phyloP scores from a whole-genome alignment of 1,140 invertebrate species.

The Aphidius gifuensis region DNA sequence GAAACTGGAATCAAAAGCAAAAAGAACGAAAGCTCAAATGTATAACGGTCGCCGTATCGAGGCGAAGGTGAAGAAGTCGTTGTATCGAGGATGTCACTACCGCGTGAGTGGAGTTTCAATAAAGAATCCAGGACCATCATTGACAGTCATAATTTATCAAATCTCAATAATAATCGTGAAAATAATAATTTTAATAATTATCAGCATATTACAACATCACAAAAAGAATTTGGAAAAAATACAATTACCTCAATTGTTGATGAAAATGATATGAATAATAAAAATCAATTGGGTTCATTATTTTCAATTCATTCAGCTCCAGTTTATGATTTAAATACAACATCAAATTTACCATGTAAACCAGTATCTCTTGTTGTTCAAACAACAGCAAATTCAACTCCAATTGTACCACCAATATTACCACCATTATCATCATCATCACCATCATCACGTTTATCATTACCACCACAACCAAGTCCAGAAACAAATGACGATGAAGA shows the following conservation, averaged over 20 bases:
- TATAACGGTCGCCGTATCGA: conserved; percentile 50
- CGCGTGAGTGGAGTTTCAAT: conserved; percentile 59
- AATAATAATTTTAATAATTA: conserved; percentile 9
- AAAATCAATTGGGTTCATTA: conserved; percentile 53
- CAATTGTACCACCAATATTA: conserved; percentile 37
- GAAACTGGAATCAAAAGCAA: not conserved
- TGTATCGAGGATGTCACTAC: conserved; percentile 57
- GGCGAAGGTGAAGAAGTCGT: conserved; percentile 20
- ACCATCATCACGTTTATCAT: too few species aligned
- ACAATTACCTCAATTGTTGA: conserved; percentile 36
- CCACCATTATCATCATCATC: too few species aligned
- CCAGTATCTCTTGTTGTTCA: conserved; percentile 47
- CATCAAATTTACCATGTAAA: conserved; percentile 36
- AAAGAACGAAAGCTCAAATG: conserved; percentile 49
- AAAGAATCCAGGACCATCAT: conserved; percentile 57
- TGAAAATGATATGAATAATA: conserved; percentile 47
- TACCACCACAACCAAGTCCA: conserved; percentile 44
- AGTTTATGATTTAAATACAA: conserved; percentile 47
- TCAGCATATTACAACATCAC: conserved; percentile 40
- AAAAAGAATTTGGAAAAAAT: conserved; percentile 35
- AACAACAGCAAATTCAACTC: conserved; percentile 46
- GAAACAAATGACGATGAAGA: conserved; percentile 66
- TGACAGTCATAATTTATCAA: conserved; percentile 34
- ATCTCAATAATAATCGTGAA: conserved; percentile 30
- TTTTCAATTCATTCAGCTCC: conserved; percentile 61